Percentiles rank a stretch among this genome's conserved stretches.
Conservation (phyloP, 2,888 invertebrate genomes). For the Mythimna vitellina region DNA sequence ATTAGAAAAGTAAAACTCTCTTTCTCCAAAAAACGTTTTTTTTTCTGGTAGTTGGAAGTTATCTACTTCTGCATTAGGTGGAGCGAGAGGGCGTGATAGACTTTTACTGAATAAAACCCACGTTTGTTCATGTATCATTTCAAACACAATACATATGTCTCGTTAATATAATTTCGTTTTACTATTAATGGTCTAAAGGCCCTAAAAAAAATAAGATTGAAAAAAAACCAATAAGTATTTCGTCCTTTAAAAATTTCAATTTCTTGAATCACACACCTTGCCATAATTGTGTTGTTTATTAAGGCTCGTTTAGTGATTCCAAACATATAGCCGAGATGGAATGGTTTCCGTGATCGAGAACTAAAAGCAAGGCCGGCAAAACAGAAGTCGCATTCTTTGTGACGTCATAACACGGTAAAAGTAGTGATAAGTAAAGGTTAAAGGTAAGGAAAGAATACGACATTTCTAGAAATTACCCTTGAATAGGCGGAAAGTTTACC, state of each 20-base stretch:
- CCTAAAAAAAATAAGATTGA: neutral
- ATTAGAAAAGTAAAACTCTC: too few relatives aligned
- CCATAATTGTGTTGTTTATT: slow-evolving; percentile 7
- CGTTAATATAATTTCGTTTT: neutral
- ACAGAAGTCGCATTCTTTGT: slow-evolving; percentile 6
- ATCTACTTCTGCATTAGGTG: too few relatives aligned
- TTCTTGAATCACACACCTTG: neutral
- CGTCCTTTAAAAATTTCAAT: neutral
- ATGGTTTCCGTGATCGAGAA: slow-evolving; percentile 33
- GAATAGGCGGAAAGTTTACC: slow-evolving; percentile 22
- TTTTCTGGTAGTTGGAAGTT: too few relatives aligned
- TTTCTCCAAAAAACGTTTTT: too few relatives aligned
- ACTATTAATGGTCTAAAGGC: neutral
- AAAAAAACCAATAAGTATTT: slow-evolving; percentile 1
- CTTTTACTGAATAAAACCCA: too few relatives aligned
- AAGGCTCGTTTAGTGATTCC: neutral
- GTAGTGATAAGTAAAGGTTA: neutral
- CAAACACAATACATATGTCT: too few relatives aligned
- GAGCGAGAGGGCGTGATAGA: too few relatives aligned
- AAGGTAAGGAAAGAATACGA: slow-evolving; percentile 11
- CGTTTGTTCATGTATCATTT: too few relatives aligned
- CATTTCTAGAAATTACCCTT: slow-evolving; percentile 42
- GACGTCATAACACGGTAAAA: slow-evolving; percentile 26
- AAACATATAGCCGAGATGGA: slow-evolving; percentile 3
- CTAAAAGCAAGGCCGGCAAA: slow-evolving; percentile 14